Evolutionary conservation across 2,113 vertebrate genomes (phyloP).

Genomic region (Scomber scombrus): DNA sequence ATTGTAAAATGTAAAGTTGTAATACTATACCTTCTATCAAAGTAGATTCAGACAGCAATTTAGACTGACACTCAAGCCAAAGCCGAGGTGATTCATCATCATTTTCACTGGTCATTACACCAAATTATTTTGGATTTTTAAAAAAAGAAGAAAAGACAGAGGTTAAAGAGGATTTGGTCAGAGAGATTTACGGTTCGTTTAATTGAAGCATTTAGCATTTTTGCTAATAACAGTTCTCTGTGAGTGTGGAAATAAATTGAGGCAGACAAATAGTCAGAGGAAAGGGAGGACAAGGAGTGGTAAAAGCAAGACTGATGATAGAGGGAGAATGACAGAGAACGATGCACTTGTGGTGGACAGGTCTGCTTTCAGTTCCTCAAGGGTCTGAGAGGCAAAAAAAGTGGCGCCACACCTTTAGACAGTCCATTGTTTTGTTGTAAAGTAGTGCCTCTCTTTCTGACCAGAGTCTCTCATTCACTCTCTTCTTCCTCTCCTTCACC

Average conservation of each 20-base stretch:
- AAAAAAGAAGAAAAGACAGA: constrained; percentile 16
- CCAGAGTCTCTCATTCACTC: constrained; percentile 21
- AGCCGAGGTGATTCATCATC: constrained; percentile 42
- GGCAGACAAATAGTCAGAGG: constrained; percentile 14
- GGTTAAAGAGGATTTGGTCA: constrained; percentile 39
- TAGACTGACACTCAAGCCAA: constrained; percentile 30
- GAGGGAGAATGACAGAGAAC: neutral
- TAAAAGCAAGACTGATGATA: neutral
- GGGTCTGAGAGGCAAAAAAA: constrained; percentile 4
- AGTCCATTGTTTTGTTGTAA: neutral
- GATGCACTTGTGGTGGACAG: neutral
- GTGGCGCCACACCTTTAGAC: neutral
- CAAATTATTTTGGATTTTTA: constrained; percentile 54
- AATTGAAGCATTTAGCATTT: constrained; percentile 53
- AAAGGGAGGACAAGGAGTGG: neutral
- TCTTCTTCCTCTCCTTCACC: constrained; percentile 40
- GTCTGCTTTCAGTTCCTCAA: constrained; percentile 3
- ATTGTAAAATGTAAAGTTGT: constrained; percentile 47
- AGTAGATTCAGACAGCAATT: constrained; percentile 1
- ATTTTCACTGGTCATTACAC: constrained; percentile 58
- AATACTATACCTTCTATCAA: constrained; percentile 15
- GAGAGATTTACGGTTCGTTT: constrained; percentile 56
- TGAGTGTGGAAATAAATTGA: constrained; percentile 24
- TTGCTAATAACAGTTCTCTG: constrained; percentile 26
- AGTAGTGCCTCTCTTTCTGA: constrained; percentile 13